Evolutionary conservation across 2,888 invertebrate genomes (phyloP), one percentile per base, ranked within the genome.

Genomic region (Dicyrtoma fusca): DNA sequence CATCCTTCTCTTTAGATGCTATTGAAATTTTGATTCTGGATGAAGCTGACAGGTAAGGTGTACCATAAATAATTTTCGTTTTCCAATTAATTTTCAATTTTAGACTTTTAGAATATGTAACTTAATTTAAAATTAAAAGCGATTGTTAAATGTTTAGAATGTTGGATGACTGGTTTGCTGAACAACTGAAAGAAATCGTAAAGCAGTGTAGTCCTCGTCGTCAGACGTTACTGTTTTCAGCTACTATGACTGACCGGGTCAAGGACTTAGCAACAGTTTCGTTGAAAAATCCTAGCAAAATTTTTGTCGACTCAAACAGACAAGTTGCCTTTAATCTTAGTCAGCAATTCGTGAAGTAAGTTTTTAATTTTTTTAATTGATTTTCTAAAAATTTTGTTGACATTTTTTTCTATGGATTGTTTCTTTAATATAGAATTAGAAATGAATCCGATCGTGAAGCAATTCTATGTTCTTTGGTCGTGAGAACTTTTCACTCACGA

Each of bases 201-300:
- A 89, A 90, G 19, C 91, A 95, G 81, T 98, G 98, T 84, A 89
- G 95, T 0, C 88, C 90, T 72, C 94, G 91, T 17, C 87, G 97
- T 11, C 98, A 99, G 85, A 98, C 97, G 0, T 92, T 99, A 89
- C 85, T 99, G 72, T 98, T 98, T 86, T 98, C 98, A 0, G 99
- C 99, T 45, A 99, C 99, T 14, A 98, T 99, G 97, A 96, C 96
- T n/a, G 97, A 97, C 69, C 90, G 94, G 84, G 97, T 97, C 0
- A 91, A 95, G 84, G 96, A 96, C 84, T 85, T 99, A 70, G 97
- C 95, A 0, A 90, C 95, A 0, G 93, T 99, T 1, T 97, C 97
- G 0, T 86, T 99, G 26, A 89, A 91, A 76, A 93, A 94, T 81
- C 98, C 99, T 0, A 92, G 97, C 34, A 92, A 92, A 83, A 88